Evolutionary conservation across 2,888 invertebrate species (phyloP).

Genomic region (Tanaodytes sp.): DNA sequence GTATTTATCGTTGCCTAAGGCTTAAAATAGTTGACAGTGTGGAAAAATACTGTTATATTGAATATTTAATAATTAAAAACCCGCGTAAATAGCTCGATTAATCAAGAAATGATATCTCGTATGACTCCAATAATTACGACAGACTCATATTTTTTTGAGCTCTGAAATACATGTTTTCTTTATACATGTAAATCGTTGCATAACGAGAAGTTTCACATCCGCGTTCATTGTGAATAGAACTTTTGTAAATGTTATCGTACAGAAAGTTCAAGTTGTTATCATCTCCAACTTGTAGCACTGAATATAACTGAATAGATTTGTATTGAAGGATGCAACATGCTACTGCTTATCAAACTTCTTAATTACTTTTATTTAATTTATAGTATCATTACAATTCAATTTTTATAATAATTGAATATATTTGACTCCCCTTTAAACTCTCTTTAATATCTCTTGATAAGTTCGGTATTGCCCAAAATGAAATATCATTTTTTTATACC

Average conservation of each 20-base stretch:
- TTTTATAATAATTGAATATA: too few relatives aligned
- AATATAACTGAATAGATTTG: constrained; percentile 26
- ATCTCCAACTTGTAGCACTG: constrained; percentile 15
- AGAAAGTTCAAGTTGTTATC: constrained; percentile 43
- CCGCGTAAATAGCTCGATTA: too few relatives aligned
- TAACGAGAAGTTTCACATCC: constrained; percentile 16
- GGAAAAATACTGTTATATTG: background rate
- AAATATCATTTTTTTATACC: constrained; percentile 19
- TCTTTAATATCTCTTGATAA: constrained; percentile 28
- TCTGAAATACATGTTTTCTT: background rate
- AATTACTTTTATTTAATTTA: too few relatives aligned
- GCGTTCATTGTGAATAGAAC: constrained; percentile 29
- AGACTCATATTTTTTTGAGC: constrained; percentile 4
- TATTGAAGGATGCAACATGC: too few relatives aligned
- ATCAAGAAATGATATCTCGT: constrained; percentile 2
- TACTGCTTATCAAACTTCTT: too few relatives aligned
- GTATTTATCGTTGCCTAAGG: constrained; percentile 90
- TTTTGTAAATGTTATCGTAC: constrained; percentile 25
- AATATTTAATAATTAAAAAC: too few relatives aligned
- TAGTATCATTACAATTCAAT: too few relatives aligned
- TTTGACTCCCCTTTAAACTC: too few relatives aligned
- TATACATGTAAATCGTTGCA: constrained; percentile 8
- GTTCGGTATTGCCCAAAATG: constrained; percentile 26
- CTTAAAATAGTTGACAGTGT: constrained; percentile 65
- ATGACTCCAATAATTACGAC: background rate